Conservation (phyloP, 2,888 invertebrate genomes). For the Spialia ferax region DNA sequence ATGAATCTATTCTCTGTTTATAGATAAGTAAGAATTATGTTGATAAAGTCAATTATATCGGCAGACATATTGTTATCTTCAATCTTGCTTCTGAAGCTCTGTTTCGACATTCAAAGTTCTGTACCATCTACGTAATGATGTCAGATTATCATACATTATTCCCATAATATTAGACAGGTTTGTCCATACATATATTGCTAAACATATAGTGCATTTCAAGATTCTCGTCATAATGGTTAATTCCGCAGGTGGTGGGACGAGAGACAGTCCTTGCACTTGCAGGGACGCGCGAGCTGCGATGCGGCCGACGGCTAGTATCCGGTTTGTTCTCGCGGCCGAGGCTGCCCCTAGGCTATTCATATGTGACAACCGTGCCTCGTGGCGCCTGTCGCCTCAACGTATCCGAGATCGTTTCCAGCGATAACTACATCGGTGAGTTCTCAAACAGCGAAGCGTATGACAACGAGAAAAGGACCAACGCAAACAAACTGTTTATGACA, state of each 20-base stretch:
- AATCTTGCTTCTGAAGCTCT: not conserved
- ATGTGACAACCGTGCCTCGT: constrained; percentile 93
- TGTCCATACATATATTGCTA: not conserved
- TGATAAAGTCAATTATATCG: not conserved
- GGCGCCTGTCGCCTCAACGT: constrained; percentile 96
- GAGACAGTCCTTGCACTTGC: constrained; percentile 93
- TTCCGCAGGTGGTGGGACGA: constrained; percentile 92
- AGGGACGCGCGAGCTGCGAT: constrained; percentile 71
- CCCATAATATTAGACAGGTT: not conserved
- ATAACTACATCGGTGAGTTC: constrained; percentile 93
- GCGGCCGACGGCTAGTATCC: constrained; percentile 90
- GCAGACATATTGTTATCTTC: not conserved
- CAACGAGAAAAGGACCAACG: constrained; percentile 28
- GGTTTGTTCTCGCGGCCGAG: constrained; percentile 95
- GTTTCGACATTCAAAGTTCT: not conserved
- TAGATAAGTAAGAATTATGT: not conserved
- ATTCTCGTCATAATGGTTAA: constrained; percentile 28
- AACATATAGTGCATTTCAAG: constrained; percentile 8
- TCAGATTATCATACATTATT: not conserved
- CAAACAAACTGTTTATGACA: constrained; percentile 36
- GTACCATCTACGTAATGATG: not conserved
- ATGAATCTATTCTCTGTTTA: not conserved
- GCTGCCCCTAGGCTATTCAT: constrained; percentile 93
- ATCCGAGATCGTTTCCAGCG: constrained; percentile 92
- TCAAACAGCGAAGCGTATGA: constrained; percentile 23